phyloP scores from a whole-genome alignment of 2,888 invertebrate genomes.

The Xestia xanthographa region DNA sequence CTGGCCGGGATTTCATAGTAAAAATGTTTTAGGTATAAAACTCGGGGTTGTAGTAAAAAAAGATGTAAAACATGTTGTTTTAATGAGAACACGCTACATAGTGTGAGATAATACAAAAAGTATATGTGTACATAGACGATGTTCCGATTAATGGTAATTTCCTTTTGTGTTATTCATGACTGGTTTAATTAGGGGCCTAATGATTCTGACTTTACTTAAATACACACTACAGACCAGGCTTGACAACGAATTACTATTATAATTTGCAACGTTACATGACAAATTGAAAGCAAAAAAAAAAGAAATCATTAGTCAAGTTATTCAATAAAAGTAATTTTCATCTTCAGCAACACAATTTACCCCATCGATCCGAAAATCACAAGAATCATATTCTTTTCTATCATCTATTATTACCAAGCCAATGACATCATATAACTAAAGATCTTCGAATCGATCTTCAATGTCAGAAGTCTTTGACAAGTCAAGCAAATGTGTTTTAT shows the following conservation, averaged over 20 bases:
- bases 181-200: conserved; percentile 6
- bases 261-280: background rate
- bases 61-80: conserved; percentile 29
- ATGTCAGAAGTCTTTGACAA: conserved; percentile 62
- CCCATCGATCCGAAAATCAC: background rate
- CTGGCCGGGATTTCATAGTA: conserved; percentile 2
- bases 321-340: background rate
- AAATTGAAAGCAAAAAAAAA: conserved; percentile 6
- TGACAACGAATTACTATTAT: background rate
- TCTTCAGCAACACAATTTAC: background rate
- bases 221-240: background rate
- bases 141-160: background rate
- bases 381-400: conserved; percentile 1
- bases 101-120: conserved; percentile 1
- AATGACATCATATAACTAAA: conserved; percentile 15
- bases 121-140: conserved; percentile 1
- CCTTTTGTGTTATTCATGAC: conserved; percentile 2
- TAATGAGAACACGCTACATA: conserved; percentile 31
- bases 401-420: conserved; percentile 21
- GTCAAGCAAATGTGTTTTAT: conserved; percentile 61
- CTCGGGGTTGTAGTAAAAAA: conserved; percentile 10
- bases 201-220: background rate
- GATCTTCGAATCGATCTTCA: conserved; percentile 38
- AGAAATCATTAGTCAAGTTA: background rate
- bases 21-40: conserved; percentile 24